A percentile compares a stretch with the other conserved stretches of the same genome.
phyloP scores from a whole-genome alignment of 2,113 vertebrate genomes.

The Aegypius monachus region DNA sequence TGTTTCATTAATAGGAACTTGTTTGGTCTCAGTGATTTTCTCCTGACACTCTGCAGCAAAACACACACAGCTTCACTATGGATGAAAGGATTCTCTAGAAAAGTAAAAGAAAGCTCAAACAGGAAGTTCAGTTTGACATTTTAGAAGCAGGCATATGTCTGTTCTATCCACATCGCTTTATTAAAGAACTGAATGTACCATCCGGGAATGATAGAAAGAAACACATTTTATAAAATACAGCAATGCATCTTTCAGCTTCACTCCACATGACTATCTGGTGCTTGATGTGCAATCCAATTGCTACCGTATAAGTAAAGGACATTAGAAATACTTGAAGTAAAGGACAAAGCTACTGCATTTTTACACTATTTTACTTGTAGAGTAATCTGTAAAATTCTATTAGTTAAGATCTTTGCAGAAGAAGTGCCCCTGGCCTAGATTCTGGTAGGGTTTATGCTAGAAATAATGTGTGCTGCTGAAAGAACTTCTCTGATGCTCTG shows the following conservation, averaged over 20 bases:
- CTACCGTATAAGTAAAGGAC: neutral
- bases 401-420: neutral
- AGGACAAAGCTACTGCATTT: neutral
- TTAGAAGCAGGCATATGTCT: neutral
- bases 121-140: neutral
- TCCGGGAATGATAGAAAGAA: neutral
- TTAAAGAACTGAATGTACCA: neutral
- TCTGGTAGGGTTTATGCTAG: neutral
- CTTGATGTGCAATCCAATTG: neutral
- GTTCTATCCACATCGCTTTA: neutral
- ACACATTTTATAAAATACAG: neutral
- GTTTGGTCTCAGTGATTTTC: neutral
- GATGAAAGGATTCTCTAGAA: neutral
- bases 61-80: neutral
- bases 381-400: neutral
- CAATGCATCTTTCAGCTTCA: neutral
- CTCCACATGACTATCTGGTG: rapidly evolving
- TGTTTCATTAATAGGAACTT: neutral
- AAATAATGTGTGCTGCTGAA: neutral
- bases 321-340: neutral
- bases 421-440: neutral
- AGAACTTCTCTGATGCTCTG: neutral
- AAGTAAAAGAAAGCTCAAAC: neutral
- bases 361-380: neutral
- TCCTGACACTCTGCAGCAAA: neutral